Conservation (phyloP, 2,888 invertebrate genomes). For the Meiosimyza platycephala region DNA sequence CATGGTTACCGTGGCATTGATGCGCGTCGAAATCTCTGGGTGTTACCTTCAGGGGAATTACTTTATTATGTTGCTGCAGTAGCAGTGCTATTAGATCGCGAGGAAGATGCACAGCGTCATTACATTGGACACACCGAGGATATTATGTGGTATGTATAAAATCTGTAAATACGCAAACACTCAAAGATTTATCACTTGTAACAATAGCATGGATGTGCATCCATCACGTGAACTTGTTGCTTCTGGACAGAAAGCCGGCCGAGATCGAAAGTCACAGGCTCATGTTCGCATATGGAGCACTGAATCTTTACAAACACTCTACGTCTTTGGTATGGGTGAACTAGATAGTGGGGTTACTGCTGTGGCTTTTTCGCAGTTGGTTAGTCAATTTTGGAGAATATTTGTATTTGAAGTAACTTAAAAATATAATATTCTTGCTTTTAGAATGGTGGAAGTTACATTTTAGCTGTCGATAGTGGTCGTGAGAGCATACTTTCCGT, state of each 20-base stretch:
- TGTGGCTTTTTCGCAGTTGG: slow-evolving; percentile 89
- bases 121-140: slow-evolving; percentile 94
- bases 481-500: slow-evolving; percentile 90
- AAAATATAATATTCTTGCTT: background rate
- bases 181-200: background rate
- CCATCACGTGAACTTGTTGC: slow-evolving; percentile 89
- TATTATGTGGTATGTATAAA: slow-evolving; percentile 81
- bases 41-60: slow-evolving; percentile 92
- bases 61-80: slow-evolving; percentile 94
- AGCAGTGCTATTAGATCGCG: slow-evolving; percentile 87
- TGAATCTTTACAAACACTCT: slow-evolving; percentile 86
- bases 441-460: slow-evolving; percentile 90
- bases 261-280: slow-evolving; percentile 86
- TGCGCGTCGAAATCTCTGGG: slow-evolving; percentile 89
- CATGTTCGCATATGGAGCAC: slow-evolving; percentile 95
- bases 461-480: slow-evolving; percentile 89
- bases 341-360: slow-evolving; percentile 88
- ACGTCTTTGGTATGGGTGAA: slow-evolving; percentile 92
- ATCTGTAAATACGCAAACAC: background rate
- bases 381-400: slow-evolving; percentile 62
- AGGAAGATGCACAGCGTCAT: slow-evolving; percentile 88
- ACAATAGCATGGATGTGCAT: slow-evolving; percentile 83
- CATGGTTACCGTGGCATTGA: slow-evolving; percentile 95
- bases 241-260: slow-evolving; percentile 87
- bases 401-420: background rate